Conservation (phyloP, 2,888 invertebrate genomes). For the Ypsolopha scabrella region DNA sequence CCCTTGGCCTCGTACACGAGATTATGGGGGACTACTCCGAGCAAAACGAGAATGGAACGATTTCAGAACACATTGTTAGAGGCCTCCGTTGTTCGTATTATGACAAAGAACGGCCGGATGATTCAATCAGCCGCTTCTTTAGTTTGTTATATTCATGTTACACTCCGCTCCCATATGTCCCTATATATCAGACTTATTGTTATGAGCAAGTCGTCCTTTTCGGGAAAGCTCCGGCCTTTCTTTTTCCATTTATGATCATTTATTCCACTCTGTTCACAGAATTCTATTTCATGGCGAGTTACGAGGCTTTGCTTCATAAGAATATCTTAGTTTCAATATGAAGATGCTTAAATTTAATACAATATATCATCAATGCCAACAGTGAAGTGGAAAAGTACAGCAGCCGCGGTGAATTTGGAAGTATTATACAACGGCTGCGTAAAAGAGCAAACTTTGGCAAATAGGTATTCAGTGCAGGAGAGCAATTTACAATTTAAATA, state of each 20-base stretch:
- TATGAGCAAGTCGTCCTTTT: slow-evolving; percentile 43
- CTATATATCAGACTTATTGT: slow-evolving; percentile 54
- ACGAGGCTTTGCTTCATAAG: neutral
- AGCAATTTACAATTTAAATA: slow-evolving; percentile 70
- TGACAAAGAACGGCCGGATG: slow-evolving; percentile 68
- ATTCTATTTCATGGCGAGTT: neutral
- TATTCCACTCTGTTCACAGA: slow-evolving; percentile 1
- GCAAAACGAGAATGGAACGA: slow-evolving; percentile 70
- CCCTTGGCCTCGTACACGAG: slow-evolving; percentile 58
- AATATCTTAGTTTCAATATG: neutral
- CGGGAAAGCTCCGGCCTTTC: neutral
- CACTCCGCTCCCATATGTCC: slow-evolving; percentile 20
- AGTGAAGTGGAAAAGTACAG: neutral
- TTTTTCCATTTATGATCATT: slow-evolving; percentile 3
- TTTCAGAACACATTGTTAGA: slow-evolving; percentile 67
- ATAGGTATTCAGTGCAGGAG: slow-evolving; percentile 65
- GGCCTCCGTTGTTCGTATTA: slow-evolving; percentile 66
- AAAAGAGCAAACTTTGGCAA: slow-evolving; percentile 41
- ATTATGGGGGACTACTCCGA: slow-evolving; percentile 62
- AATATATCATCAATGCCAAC: neutral
- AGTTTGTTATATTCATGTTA: slow-evolving; percentile 68
- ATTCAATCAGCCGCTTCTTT: slow-evolving; percentile 68
- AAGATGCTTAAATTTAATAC: neutral
- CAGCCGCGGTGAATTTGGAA: neutral
- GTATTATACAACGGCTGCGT: slow-evolving; percentile 6